Evolutionary conservation across 2,888 invertebrate species (phyloP), one percentile per base, ranked within the genome.

Genomic region (Drosophila suboccidentalis): DNA sequence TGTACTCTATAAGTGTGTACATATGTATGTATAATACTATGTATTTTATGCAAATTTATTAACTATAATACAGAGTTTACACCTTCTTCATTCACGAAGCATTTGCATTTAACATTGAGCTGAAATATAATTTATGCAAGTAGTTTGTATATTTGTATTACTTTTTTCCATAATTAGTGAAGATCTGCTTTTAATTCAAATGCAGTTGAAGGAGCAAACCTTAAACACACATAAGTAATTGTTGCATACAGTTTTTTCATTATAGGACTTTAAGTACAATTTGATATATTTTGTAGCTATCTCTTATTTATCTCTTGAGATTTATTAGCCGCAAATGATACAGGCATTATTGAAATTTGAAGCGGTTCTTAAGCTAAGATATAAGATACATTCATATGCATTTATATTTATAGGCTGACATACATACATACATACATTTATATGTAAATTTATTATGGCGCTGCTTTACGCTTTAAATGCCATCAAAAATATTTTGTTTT

Each of bases 401-500:
- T 54, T 41, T 60, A 46, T 26, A 26, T 22, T 26, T 29, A 32
- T 43, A 57, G 34, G 34, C 34, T 38, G 47, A 49, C 44, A 17
- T 26, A 36, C 29, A 61, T 53, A 49, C 44, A 17, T 26, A 36
- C 29, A 61, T 53, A 47, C 44, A 17, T 36, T 29, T 19, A 60
- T 44, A 44, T 15, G 39, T 66, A 70, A 34, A 26, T 62, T 34
- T 64, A 43, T 58, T 60, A 64, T 72, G 72, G 64, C 71, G 54
- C 72, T 57, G 60, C 60, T 65, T 63, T 74, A 64, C 44, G 57
- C 63, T 72, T 71, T 22, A 73, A 76, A 75, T 66, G 74, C 75
- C 80, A 80, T 80, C 72, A 72, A 80, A 80, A 80, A 80, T 80
- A 80, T 67, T 58, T 67, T 13, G 8, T 26, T 62, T 19, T 29